Base-by-base conservation (phyloP, 2,113 vertebrate species). In the Bubo scandiacus region DNA sequence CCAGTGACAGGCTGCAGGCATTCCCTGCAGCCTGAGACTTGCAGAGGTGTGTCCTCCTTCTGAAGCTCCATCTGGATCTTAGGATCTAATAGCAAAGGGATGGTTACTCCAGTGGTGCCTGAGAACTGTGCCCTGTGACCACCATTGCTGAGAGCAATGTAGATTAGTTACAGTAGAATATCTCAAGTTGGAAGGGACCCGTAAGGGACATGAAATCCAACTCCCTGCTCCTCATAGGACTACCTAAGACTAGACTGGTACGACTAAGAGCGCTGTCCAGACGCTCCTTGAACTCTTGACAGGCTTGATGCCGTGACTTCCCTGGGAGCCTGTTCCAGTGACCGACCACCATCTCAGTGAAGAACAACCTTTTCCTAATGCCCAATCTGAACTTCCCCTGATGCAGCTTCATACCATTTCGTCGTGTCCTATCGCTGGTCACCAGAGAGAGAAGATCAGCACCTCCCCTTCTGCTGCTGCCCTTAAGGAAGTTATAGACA, bases 391-490 rank as follows among this genome's bases (percentile, higher is more conserved):
- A 63, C 45, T 63, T 51, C 16, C 12, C 45, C 10, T 55, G 25
- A n/a, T 1, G 3, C 32, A 54, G 77, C 25, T 58, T 80, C 11
- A 23, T 55, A 67, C 26, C 32, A 11, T 81, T 34, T 52, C 38
- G 18, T 75, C 1, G 2, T 47, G 34, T 47, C 25, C 32, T 30
- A 9, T 45, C 4, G 1, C 32, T 29, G 32, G 19, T 66, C 32
- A 30, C 26, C 51, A 67, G 62, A 54, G 17, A 63, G 30, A 42
- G 13, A 26, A 21, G 22, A 65, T 79, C 49, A 54, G 18, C 49
- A 66, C 3, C 23, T n/a, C 19, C 3, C 5, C 4, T 21, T 30
- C 9, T 1, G 1, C 51, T 67, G 13, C 5, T 9, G 6, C 9
- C 20, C 10, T 11, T 45, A 15, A 38, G 5, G 21, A 57, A 57